A percentile compares a stretch with the other conserved stretches of the same genome.
Conservation (phyloP, 92 coral and sea anemone species). For the Zoanthus sansibaricus region DNA sequence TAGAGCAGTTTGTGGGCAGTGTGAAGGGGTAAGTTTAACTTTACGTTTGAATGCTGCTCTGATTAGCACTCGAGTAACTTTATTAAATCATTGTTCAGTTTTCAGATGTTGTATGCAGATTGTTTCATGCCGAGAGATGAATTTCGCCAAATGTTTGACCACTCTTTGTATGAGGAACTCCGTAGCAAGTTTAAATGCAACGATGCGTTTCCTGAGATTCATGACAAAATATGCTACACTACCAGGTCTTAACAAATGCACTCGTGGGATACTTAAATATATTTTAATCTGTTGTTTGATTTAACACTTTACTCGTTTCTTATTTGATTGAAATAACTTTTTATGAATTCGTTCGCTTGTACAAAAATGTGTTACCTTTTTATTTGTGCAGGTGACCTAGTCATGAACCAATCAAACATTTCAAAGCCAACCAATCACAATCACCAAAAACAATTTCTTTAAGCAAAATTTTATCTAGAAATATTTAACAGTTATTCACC, state of each 20-base stretch:
- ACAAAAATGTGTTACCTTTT: no score
- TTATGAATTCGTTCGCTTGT: no score
- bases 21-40: conserved; percentile 54
- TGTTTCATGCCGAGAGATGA: conserved; percentile 73
- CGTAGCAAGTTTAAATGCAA: conserved; percentile 45
- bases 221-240: conserved; percentile 60
- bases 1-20: conserved; percentile 67
- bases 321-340: background rate
- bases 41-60: background rate
- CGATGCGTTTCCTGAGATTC: conserved; percentile 67
- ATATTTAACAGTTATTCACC: no score
- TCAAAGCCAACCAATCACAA: no score
- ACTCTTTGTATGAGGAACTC: conserved; percentile 57
- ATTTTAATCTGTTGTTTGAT: background rate
- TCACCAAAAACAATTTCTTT: no score
- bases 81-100: conserved; percentile 27
- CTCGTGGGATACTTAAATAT: background rate
- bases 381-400: no score
- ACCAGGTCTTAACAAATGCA: conserved; percentile 30
- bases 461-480: no score
- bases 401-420: no score
- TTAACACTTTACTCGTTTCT: background rate
- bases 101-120: conserved; percentile 76
- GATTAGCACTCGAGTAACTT: background rate
- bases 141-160: conserved; percentile 72